phyloP scores from a whole-genome alignment of 2,888 invertebrate genomes.

The Diadromus collaris region DNA sequence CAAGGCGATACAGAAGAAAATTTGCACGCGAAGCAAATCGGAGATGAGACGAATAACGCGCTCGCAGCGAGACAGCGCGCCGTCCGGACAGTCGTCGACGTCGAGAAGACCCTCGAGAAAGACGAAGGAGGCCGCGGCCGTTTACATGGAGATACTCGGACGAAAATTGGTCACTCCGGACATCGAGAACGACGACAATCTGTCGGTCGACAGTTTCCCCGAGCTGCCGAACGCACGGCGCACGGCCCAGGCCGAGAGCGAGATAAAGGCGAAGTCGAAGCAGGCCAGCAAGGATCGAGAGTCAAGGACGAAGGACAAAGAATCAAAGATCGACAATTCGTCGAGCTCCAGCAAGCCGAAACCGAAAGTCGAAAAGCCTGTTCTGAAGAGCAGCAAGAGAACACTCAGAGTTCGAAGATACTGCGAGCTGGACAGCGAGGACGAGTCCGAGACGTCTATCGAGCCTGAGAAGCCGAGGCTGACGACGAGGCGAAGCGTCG shows the following conservation, averaged over 20 bases:
- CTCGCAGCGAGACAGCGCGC: constrained; percentile 69
- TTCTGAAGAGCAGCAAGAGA: constrained; percentile 69
- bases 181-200: constrained; percentile 84
- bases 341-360: constrained; percentile 38
- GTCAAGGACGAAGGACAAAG: constrained; percentile 61
- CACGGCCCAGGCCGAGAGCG: constrained; percentile 83
- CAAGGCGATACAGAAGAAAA: constrained; percentile 69
- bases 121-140: constrained; percentile 88
- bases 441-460: constrained; percentile 74
- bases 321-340: constrained; percentile 26
- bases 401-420: constrained; percentile 72
- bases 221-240: constrained; percentile 85
- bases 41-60: constrained; percentile 77
- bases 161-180: constrained; percentile 85
- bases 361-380: constrained; percentile 62
- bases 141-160: constrained; percentile 88
- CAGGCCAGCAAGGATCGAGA: constrained; percentile 70
- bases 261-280: constrained; percentile 80
- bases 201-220: constrained; percentile 85
- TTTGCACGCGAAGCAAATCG: constrained; percentile 74
- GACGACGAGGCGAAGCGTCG: constrained; percentile 70
- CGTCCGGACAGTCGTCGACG: background rate
- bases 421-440: constrained; percentile 75
- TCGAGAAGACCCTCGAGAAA: constrained; percentile 84
- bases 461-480: constrained; percentile 71